Evolutionary conservation across 2,797 vertebrate genomes (phyloP), one percentile per base, ranked within the genome.

Genomic region (Hippocampus kuda): DNA sequence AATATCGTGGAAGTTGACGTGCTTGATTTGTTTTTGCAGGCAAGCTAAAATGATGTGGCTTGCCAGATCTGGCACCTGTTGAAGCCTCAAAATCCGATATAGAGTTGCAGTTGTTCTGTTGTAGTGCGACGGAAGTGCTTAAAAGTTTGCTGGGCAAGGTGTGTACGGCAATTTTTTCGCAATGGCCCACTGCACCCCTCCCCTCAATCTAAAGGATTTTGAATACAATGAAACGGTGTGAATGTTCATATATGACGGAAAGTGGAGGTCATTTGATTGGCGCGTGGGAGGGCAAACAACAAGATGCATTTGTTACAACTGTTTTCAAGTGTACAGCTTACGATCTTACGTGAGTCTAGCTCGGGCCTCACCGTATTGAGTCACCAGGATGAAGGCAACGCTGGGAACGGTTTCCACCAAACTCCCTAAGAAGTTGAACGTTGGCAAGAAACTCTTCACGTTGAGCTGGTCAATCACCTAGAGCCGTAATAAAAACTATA

Each of bases 341-440:
- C 5, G 27, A 61, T 61, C 59, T 34, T 20, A 20, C 20, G 16
- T 20, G 20, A 20, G 59, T 38, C 16, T 4, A 22, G 7, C 9
- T 24, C 13, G 68, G 65, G 49, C 90, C 87, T 91, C 68, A 99
- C 97, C 83, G 46, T 95, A 92, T 42, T 93, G 89, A 63, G 88
- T 85, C 49, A 93, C 86, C 68, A 98, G 84, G 26, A 72, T 73
- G 12, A 91, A 88, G 64, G 90, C 87, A 79, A 95, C 81, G 60
- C 75, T 71, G 66, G 95, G 92, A 54, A 92, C 76, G 13, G 88
- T 83, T 75, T 95, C 93, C 80, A 93, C 78, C 62, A 99, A 77
- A 78, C 91, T 95, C 78, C 95, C 95, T 82, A 99, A 74, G 78
- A 99, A 91, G 68, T 68, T 92, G 72, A 95, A 89, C 0, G 82